Conservation (phyloP, 2,113 vertebrate genomes). For the Chascanopsetta lugubris region DNA sequence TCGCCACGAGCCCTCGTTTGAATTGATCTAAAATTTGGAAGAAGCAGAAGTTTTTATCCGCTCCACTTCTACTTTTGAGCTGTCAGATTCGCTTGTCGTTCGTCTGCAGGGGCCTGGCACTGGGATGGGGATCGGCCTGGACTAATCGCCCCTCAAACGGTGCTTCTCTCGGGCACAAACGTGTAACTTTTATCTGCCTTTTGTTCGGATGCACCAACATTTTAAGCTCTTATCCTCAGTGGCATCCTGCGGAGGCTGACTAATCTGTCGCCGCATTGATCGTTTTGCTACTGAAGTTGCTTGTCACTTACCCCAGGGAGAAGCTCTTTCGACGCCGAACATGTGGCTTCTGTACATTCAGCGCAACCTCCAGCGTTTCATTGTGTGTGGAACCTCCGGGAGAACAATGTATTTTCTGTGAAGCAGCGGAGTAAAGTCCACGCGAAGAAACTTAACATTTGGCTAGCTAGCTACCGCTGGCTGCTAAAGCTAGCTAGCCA, state of each 20-base stretch:
- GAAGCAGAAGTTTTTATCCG: constrained; percentile 80
- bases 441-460: constrained; percentile 74
- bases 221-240: constrained; percentile 72
- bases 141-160: constrained; percentile 43
- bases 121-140: constrained; percentile 61
- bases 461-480: constrained; percentile 74
- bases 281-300: constrained; percentile 65
- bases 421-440: constrained; percentile 63
- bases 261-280: constrained; percentile 76
- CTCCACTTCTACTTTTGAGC: constrained; percentile 82
- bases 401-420: constrained; percentile 74
- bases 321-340: constrained; percentile 42
- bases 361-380: constrained; percentile 49
- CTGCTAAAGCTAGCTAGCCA: constrained; percentile 73
- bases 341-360: constrained; percentile 72
- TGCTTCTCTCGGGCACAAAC: constrained; percentile 13
- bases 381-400: constrained; percentile 48
- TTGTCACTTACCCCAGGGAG: constrained; percentile 48
- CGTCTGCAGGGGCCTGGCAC: constrained; percentile 57
- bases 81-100: constrained; percentile 77
- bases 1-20: constrained; percentile 63
- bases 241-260: constrained; percentile 77
- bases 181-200: constrained; percentile 55
- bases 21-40: constrained; percentile 76
- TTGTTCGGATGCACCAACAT: constrained; percentile 70